Base-by-base conservation (phyloP, 2,888 invertebrate genomes). In the Malthinus flaveolus region DNA sequence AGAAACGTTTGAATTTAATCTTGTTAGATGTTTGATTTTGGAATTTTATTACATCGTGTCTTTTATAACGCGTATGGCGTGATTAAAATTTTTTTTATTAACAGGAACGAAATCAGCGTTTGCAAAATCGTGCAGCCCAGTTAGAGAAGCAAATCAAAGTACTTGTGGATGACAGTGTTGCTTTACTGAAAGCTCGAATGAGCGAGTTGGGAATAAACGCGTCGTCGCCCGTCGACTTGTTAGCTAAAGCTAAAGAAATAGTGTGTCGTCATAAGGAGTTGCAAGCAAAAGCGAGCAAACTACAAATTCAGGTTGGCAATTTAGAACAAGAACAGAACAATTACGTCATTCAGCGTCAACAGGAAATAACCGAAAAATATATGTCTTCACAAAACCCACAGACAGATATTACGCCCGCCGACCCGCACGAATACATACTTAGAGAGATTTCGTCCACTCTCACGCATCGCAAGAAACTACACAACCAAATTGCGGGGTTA, bases 81-180 rank as follows among this genome's bases (percentile, higher is more conserved):
- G n/a, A n/a, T n/a, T n/a, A n/a, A n/a, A n/a, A n/a, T n/a, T n/a
- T n/a, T n/a, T n/a, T n/a, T n/a, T n/a, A n/a, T n/a, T n/a, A 75
- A 47, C 80, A 89, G 85, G 90, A 91, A 72, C 85, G 90, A 57
- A 93, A 94, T 78, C 85, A 88, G 69, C 89, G 89, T 71, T 79
- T 95, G 62, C 89, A 90, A 77, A 90, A 87, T 55, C 86, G 94
- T 56, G 91, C 91, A 39, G 90, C 90, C n/a, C 93, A 95, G 77
- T 80, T 97, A 68, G 95, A 96, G 73, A 94, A 94, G 75, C 95
- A 96, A 82, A 95, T 97, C 63, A 91, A 89, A 76, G 90, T 93
- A 59, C 81, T 97, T 63, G 94, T 95, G 65, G 91, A 92, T 70
- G 96, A 97, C 76, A 95, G 96, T 73, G 93, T 95, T 10, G 89